Evolutionary conservation across 2,113 vertebrate genomes (phyloP), one percentile per base, ranked within the genome.

Genomic region (Zosterops hypoxanthus): DNA sequence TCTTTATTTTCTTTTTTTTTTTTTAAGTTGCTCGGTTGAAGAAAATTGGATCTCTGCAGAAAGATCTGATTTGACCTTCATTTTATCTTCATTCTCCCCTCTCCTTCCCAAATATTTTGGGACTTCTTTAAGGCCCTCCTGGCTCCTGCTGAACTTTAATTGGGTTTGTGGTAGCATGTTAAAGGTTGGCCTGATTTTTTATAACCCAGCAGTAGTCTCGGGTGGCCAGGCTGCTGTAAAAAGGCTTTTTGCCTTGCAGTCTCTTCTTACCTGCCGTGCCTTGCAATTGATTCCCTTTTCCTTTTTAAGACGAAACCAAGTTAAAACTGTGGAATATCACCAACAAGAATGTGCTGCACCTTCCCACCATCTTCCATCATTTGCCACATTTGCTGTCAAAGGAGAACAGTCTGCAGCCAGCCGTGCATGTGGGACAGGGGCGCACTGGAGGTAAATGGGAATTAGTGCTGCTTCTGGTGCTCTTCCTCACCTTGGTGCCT

Each of bases 301-400:
- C 82, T 97, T 88, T 97, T 96, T 80, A 97, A 99, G 99, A 99
- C 97, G 99, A 99, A 97, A 99, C 99, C 29, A 98, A 99, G 94
- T 97, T 99, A 97, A 99, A 98, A 98, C 97, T 99, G 78, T 99
- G 99, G 99, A 99, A 99, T 69, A 98, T 98, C 95, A 99, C 99
- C 88, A 99, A 99, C 97, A 99, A 99, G 97, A 99, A 99, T 98
- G 98, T 99, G 90, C 98, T 99, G 89, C 99, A 99, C 98, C 98
- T 99, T 94, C 99, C 99, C 95, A 99, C 99, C 81, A 99, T 99
- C 98, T 99, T 99, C 98, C 99, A 99, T 96, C 99, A 99, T 97
- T 98, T 99, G 95, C 99, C 99, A n/a, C 99, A 99, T 98, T 99
- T 99, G 96, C 98, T 99, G 97, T 98, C 98, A 98, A 98, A 99